Evolutionary conservation across 2,888 invertebrate species (phyloP), one percentile per base, ranked within the genome.

Genomic region (Papilio protenor): DNA sequence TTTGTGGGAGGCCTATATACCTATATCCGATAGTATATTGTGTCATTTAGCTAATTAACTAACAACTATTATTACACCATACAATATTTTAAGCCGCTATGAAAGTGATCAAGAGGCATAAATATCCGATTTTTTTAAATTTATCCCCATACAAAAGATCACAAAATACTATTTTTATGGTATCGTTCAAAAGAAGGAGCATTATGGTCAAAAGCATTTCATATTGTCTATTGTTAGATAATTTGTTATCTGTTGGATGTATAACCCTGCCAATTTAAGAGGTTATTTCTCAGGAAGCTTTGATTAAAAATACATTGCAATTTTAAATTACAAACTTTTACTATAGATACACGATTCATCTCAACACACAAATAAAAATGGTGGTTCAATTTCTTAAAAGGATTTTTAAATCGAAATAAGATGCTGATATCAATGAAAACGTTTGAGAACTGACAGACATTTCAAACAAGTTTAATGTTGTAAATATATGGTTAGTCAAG

Each of bases 331-430:
- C 49, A 75, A 69, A 66, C 74, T 79, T 82, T 80, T 79, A 81
- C 81, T 83, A 81, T 83, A 84, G 85, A 86, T 85, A 89, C 90
- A 90, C 90, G 91, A 91, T 90, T 90, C 90, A 91, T 90, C 88
- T 90, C 83, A 84, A 85, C 89, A 92, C 90, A 92, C 90, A 92
- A 93, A 94, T 94, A 94, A 94, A 94, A 94, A 94, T 94, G 94
- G 94, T 93, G 94, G 94, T 94, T 93, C 89, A 85, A 87, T 89
- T 91, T 91, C 91, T 89, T 88, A 88, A 85, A 87, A 88, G 86
- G 88, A 88, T 89, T 88, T 88, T 83, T 87, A 85, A 85, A 87
- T 87, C 89, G 85, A 89, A 89, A 84, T 87, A 86, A 84, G 81
- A 85, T 84, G 80, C 83, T 81, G 83, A 84, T 80, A 84, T 84